Conservation (phyloP, 2,797 vertebrate species). For the Nothura maculosa region DNA sequence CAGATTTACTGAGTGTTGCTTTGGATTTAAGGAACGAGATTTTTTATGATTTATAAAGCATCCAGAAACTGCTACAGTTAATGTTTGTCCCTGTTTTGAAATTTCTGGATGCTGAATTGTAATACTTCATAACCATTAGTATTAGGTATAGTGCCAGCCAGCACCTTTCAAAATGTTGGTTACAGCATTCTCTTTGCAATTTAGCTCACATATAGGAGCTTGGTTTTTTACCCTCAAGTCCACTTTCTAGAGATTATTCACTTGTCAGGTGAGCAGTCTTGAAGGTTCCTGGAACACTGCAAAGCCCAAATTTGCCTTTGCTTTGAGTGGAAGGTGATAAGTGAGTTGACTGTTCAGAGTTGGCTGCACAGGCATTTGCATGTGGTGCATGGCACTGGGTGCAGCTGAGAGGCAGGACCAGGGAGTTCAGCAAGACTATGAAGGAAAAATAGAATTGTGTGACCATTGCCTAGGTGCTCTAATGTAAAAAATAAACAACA, state of each 20-base stretch:
- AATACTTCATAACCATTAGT: not conserved
- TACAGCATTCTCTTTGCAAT: not conserved
- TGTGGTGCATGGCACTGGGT: too few relatives aligned
- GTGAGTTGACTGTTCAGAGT: not conserved
- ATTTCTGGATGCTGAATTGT: not conserved
- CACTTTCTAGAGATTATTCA: not conserved
- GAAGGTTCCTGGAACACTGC: not conserved
- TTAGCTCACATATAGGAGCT: not conserved
- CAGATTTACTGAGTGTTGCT: not conserved
- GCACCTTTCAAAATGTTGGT: not conserved
- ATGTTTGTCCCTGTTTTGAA: not conserved
- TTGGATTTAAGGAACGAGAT: not conserved
- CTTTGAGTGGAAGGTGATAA: not conserved
- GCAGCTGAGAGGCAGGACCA: not conserved
- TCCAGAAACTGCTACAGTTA: not conserved
- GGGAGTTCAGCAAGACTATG: not conserved
- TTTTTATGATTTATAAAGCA: too few relatives aligned
- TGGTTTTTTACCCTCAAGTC: not conserved
- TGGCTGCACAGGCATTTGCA: not conserved
- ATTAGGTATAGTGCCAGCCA: not conserved
- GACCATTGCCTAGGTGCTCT: not conserved
- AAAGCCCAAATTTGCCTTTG: not conserved
- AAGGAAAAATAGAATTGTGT: not conserved
- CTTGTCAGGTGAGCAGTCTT: not conserved
- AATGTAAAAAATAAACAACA: not conserved